phyloP scores from a whole-genome alignment of 2,113 vertebrate species.

The Erythrocebus patas region DNA sequence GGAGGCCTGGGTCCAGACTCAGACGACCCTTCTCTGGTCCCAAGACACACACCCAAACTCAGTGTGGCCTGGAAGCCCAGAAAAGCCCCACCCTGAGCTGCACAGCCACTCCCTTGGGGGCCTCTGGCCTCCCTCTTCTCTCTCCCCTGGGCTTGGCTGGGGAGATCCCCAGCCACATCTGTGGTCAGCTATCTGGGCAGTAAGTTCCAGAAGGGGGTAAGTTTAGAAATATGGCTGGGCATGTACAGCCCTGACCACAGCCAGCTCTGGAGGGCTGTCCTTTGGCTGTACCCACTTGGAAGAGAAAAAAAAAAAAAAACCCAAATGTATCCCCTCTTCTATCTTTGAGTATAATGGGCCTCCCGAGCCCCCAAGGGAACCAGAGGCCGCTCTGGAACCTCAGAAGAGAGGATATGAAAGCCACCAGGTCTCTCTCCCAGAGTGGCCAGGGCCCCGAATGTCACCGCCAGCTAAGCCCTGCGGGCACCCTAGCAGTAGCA shows the following conservation, averaged over 20 bases:
- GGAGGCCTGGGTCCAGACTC: not conserved
- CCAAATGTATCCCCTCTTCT: not conserved
- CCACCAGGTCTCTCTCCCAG: not conserved
- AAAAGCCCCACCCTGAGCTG: not conserved
- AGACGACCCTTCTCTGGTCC: not conserved
- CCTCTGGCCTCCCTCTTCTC: not conserved
- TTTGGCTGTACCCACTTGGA: not conserved
- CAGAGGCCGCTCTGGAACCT: not conserved
- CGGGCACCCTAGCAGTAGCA: accelerated
- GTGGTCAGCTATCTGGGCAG: not conserved
- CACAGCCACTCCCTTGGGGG: not conserved
- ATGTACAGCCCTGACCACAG: not conserved
- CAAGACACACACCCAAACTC: not conserved
- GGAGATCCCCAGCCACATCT: not conserved
- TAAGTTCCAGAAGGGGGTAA: not conserved
- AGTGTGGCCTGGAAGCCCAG: not conserved
- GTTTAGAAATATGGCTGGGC: not conserved
- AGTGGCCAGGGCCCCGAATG: not conserved
- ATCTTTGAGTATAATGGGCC: not conserved
- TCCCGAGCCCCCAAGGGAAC: not conserved
- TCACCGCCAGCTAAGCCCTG: not conserved
- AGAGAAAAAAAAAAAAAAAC: not conserved
- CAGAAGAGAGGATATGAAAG: not conserved
- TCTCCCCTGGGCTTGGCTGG: not conserved
- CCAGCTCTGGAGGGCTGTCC: not conserved